Evolutionary conservation across 2,113 vertebrate species (phyloP).

Genomic region (Mirounga angustirostris): DNA sequence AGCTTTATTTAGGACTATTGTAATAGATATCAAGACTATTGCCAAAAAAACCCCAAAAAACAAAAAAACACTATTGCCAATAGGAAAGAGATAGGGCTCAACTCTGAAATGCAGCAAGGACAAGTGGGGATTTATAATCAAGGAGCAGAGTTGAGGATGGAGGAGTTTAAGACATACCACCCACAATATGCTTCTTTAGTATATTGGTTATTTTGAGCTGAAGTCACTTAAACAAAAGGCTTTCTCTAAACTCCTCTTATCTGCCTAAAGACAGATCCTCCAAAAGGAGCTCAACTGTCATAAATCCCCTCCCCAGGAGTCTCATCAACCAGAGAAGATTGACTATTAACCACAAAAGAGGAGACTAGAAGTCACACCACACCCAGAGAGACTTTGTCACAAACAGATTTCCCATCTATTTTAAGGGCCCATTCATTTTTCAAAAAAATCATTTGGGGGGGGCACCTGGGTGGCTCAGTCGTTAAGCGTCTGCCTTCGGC

Average conservation of each 20-base stretch:
- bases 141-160: background rate
- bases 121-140: background rate
- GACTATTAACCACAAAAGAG: background rate
- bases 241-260: background rate
- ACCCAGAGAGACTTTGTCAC: background rate
- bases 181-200: background rate
- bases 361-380: background rate
- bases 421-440: background rate
- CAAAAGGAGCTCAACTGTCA: background rate
- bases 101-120: background rate
- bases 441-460: background rate
- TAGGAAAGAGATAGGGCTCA: background rate
- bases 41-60: background rate
- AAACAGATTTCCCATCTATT: background rate
- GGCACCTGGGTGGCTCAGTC: no score
- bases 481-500: no score
- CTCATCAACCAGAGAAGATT: background rate
- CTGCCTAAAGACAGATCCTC: background rate
- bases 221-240: background rate
- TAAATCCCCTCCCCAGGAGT: background rate
- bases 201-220: background rate
- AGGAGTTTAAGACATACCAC: background rate
- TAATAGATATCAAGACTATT: background rate
- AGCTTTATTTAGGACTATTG: background rate
- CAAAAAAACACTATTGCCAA: background rate